A percentile compares a stretch with the other conserved stretches of the same genome.
Evolutionary conservation across 2,888 invertebrate genomes (phyloP).

Genomic region (Ophion costatus): DNA sequence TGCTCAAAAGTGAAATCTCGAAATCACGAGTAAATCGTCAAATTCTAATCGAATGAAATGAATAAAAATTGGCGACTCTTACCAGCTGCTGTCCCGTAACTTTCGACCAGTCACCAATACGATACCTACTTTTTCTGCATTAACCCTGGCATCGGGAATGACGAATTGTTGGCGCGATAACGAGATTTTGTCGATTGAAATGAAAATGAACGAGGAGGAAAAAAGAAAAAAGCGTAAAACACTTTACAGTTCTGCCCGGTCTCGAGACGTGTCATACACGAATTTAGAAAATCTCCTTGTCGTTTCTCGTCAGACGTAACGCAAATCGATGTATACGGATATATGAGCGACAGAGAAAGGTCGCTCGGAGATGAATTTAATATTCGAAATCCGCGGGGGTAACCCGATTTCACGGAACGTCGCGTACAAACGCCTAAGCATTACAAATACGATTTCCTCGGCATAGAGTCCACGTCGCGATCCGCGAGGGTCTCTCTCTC

Average conservation of each 20-base stretch:
- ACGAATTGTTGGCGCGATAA: constrained; percentile 49
- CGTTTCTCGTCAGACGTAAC: constrained; percentile 45
- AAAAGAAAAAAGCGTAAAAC: constrained; percentile 15
- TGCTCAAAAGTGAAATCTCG: neutral
- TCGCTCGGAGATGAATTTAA: constrained; percentile 78
- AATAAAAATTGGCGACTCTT: neutral
- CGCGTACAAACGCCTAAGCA: constrained; percentile 75
- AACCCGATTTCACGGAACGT: constrained; percentile 81
- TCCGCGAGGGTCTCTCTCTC: neutral
- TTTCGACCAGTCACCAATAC: neutral
- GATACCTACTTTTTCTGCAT: neutral
- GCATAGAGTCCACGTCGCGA: constrained; percentile 53
- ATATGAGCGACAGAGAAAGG: constrained; percentile 64
- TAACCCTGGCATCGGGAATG: neutral
- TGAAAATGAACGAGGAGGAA: constrained; percentile 23
- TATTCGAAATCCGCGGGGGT: constrained; percentile 77
- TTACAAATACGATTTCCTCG: constrained; percentile 79
- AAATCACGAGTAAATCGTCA: neutral
- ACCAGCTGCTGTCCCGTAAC: neutral
- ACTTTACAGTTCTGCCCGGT: constrained; percentile 42
- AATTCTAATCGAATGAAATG: neutral
- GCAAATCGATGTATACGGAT: constrained; percentile 45
- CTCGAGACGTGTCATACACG: constrained; percentile 41
- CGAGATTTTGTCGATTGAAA: constrained; percentile 54
- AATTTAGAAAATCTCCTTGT: constrained; percentile 46